A percentile compares a stretch with the other conserved stretches of the same genome.
Conservation (phyloP, 2,888 invertebrate species). For the Coecobrya sp. region DNA sequence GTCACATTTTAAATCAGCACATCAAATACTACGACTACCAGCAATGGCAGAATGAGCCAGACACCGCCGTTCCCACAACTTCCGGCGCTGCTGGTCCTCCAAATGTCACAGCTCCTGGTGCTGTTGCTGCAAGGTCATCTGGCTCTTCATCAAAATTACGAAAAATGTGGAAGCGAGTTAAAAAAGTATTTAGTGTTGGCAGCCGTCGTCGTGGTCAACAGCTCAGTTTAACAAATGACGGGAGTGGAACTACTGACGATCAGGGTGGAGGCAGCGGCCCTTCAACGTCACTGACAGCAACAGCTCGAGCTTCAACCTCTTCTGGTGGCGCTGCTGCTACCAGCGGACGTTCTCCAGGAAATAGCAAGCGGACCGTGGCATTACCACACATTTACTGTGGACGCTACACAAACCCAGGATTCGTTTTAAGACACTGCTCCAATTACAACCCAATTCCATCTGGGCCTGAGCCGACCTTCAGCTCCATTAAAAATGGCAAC, state of each 20-base stretch:
- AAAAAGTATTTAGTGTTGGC: not conserved
- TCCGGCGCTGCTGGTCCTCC: not conserved
- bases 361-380: not conserved
- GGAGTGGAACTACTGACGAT: not conserved
- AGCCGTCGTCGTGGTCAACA: not conserved
- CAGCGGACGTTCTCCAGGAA: not conserved
- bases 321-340: too few species aligned
- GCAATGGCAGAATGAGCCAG: not conserved
- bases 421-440: not conserved
- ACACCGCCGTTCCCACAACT: not conserved
- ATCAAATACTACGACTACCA: not conserved
- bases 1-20: not conserved
- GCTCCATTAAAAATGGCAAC: not conserved
- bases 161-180: slow-evolving; percentile 19
- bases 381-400: not conserved
- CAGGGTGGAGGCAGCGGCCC: not conserved
- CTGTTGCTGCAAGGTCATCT: not conserved
- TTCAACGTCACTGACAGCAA: too few species aligned
- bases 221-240: not conserved
- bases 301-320: not conserved
- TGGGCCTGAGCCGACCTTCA: not conserved
- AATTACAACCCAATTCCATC: not conserved
- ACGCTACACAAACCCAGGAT: not conserved
- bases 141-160: not conserved
- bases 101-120: not conserved